Base-by-base conservation (phyloP, 2,113 vertebrate species). In the Rallus limicola region DNA sequence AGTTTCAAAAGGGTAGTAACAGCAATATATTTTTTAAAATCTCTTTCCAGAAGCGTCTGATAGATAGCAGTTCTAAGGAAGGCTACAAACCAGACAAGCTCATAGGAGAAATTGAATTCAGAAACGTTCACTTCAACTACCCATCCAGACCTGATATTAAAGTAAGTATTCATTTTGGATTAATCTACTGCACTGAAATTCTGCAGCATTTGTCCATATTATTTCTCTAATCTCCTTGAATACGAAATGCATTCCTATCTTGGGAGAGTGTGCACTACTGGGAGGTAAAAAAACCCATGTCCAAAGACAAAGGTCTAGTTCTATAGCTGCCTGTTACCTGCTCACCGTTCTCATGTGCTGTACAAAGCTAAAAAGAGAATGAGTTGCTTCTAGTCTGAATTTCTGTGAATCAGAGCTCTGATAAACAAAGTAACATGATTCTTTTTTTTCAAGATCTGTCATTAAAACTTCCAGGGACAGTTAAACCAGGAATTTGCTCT, bases 121-220 rank as follows among this genome's bases (percentile, higher is more conserved):
- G 93, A 95, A 98, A 99, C 65, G 95, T 99, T 67, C 95, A 98
- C 90, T 99, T 99, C 97, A 98, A 68, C 86, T 99, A 99, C 83
- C 98, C 98, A 12, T 98, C 98, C 75, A 98, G 98, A 90, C 98
- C 97, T 67, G 98, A 98, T 78, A 74, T 97, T 84, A 94, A 98
- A 95, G 98, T 99, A 98, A 95, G 94, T 95, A 15, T 21, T 69
- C 3, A 1, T 15, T 70, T 83, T 42, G 20, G 2, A 53, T 79
- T 59, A 11, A 65, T 21, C 55, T 71, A 16, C 31, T 74, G 15
- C 40, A 63, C n/a, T 70, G 71, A 81, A 86, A 74, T 91, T 77
- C 46, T 68, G 29, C 10, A 56, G 5, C 13, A 10, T 36, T 0
- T 20, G 7, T 76, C 31, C 2, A 1, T 64, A 13, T 46, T 80